These are phyloP conservation scores for Eupithecia pulchellata DNA, from an alignment of 2,888 invertebrate species.

Conservation along the genomic window DNA sequence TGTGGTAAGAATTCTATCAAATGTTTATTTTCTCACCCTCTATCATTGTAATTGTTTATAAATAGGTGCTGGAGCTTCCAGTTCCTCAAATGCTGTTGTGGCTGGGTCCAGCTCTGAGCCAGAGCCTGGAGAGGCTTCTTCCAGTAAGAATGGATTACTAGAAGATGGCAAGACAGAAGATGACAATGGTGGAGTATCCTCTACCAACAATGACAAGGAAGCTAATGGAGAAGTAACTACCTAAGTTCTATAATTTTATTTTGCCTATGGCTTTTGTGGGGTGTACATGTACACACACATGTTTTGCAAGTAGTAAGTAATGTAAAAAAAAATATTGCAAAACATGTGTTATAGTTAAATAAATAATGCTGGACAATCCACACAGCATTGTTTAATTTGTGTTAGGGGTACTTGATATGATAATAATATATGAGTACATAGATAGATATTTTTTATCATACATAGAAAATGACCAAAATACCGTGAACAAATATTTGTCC, in stretches of 20 bases:
- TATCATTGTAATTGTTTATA: constrained; percentile 3
- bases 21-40: background rate
- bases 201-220: constrained; percentile 76
- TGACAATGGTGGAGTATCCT: constrained; percentile 80
- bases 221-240: constrained; percentile 76
- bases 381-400: too few species aligned
- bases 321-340: too few species aligned
- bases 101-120: constrained; percentile 74
- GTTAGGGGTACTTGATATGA: too few species aligned
- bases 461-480: too few species aligned
- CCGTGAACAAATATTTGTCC: too few species aligned
- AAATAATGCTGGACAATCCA: too few species aligned
- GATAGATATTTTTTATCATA: too few species aligned
- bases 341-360: too few species aligned
- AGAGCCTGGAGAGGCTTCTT: constrained; percentile 62
- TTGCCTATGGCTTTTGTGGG: background rate
- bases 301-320: too few species aligned
- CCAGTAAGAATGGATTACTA: constrained; percentile 68
- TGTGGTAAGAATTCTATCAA: background rate
- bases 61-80: constrained; percentile 62
- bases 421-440: too few species aligned
- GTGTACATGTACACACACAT: too few species aligned
- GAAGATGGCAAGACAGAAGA: constrained; percentile 63
- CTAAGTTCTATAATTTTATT: constrained; percentile 23
- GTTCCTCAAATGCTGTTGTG: constrained; percentile 63